Evolutionary conservation across 1,140 invertebrate species (phyloP).

Genomic region (Conus ventricosus): DNA sequence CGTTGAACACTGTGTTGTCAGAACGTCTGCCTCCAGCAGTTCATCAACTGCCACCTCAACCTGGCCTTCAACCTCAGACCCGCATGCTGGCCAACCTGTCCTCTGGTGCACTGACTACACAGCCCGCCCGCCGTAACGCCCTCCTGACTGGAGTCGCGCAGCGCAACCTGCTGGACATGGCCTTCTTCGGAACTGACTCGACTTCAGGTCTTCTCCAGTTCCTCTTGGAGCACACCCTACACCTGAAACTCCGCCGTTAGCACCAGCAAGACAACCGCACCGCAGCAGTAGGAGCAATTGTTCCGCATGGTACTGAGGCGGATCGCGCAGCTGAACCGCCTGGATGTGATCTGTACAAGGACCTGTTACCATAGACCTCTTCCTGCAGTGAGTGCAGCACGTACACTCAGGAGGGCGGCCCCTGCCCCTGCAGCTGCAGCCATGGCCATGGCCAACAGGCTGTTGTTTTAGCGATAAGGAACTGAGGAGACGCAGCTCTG

Average conservation of each 20-base stretch:
- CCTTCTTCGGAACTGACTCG: slow-evolving; percentile 98
- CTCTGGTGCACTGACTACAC: slow-evolving; percentile 95
- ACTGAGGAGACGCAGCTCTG: too few species aligned
- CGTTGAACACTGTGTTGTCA: background rate
- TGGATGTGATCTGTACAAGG: slow-evolving; percentile 97
- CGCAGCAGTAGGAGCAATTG: slow-evolving; percentile 78
- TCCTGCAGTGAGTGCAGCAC: slow-evolving; percentile 82
- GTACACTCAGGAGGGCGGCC: slow-evolving; percentile 36
- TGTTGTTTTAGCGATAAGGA: too few species aligned
- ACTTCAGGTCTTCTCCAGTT: slow-evolving; percentile 95
- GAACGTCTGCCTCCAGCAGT: slow-evolving; percentile 85
- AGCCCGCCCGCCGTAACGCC: slow-evolving; percentile 80
- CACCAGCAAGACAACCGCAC: slow-evolving; percentile 66
- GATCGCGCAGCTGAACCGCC: slow-evolving; percentile 87
- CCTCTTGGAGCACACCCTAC: slow-evolving; percentile 98
- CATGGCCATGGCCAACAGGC: background rate
- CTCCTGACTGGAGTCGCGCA: slow-evolving; percentile 96
- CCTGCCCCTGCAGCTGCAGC: slow-evolving; percentile 2
- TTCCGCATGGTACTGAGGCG: slow-evolving; percentile 83
- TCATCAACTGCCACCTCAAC: slow-evolving; percentile 93
- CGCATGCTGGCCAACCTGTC: slow-evolving; percentile 93
- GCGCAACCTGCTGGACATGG: slow-evolving; percentile 93
- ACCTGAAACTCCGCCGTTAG: slow-evolving; percentile 80
- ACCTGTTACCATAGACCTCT: slow-evolving; percentile 91
- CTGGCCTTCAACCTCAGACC: slow-evolving; percentile 95